Percentiles rank a stretch among this genome's conserved stretches.
These are phyloP conservation scores for Cheilosia soror DNA, from an alignment of 2,888 invertebrate genomes.

Conservation along the genomic window DNA sequence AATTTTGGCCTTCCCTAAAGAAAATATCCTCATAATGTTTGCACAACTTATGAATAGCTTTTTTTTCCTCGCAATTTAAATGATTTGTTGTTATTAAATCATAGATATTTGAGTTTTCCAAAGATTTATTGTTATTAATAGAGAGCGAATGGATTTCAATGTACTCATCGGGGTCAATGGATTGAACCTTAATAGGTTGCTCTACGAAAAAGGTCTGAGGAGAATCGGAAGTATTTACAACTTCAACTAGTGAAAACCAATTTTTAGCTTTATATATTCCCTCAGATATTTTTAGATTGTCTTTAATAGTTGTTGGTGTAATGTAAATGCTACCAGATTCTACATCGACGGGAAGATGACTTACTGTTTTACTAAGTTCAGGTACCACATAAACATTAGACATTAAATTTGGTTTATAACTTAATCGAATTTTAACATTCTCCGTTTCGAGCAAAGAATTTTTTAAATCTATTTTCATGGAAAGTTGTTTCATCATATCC, in stretches of 20 bases:
- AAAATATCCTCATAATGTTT: conserved; percentile 53
- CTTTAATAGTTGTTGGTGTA: conserved; percentile 21
- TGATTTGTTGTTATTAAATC: neutral
- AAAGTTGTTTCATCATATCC: conserved; percentile 60
- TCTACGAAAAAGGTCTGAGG: conserved; percentile 44
- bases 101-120: conserved; percentile 14
- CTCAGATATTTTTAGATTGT: conserved; percentile 40
- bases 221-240: conserved; percentile 38
- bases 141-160: conserved; percentile 27
- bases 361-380: conserved; percentile 39
- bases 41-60: conserved; percentile 55
- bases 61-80: conserved; percentile 24
- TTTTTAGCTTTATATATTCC: conserved; percentile 52
- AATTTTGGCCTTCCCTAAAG: conserved; percentile 41
- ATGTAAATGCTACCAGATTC: conserved; percentile 50
- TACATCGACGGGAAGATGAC: conserved; percentile 50
- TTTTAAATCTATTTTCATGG: conserved; percentile 57
- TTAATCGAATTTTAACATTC: conserved; percentile 32
- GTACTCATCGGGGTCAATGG: conserved; percentile 7
- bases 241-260: conserved; percentile 48
- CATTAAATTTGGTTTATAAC: conserved; percentile 52
- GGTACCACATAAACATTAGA: conserved; percentile 53
- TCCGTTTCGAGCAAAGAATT: conserved; percentile 44
- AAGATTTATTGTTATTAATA: conserved; percentile 6
- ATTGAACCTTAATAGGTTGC: conserved; percentile 47